These are phyloP conservation scores for Tetranychus truncatus DNA, from an alignment of 2,888 invertebrate species.

Conservation along the genomic window DNA sequence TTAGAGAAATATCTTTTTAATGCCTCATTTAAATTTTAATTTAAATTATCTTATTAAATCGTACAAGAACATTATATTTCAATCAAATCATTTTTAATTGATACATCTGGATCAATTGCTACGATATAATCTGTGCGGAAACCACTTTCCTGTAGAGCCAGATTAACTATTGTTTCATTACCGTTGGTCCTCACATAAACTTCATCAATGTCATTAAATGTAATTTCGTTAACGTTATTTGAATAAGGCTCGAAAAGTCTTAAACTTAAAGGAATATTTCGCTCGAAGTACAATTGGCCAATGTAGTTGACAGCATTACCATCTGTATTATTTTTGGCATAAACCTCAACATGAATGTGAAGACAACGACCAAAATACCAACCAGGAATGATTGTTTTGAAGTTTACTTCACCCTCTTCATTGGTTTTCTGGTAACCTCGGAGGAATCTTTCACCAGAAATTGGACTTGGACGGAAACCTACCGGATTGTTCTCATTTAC, in stretches of 20 bases:
- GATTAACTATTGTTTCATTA: too few relatives aligned
- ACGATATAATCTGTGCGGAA: too few relatives aligned
- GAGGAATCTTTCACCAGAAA: constrained; percentile 15
- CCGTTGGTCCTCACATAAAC: too few relatives aligned
- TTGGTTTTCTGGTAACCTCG: constrained; percentile 19
- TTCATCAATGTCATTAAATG: too few relatives aligned
- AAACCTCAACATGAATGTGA: constrained; percentile 12
- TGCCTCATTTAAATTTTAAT: too few relatives aligned
- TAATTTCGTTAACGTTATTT: not conserved
- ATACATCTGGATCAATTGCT: too few relatives aligned
- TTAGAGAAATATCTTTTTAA: too few relatives aligned
- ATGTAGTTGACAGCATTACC: not conserved
- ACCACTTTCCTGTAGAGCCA: too few relatives aligned
- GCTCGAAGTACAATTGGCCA: constrained; percentile 9
- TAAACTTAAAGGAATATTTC: not conserved
- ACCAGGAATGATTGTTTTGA: constrained; percentile 18
- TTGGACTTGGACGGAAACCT: not conserved
- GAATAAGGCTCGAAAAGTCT: not conserved
- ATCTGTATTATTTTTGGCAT: not conserved
- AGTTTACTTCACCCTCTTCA: constrained; percentile 14
- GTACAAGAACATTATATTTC: too few relatives aligned
- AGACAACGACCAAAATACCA: not conserved
- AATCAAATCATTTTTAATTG: too few relatives aligned
- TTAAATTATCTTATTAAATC: too few relatives aligned
- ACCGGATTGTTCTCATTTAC: not conserved